Percentiles rank a stretch among this genome's conserved stretches.
phyloP scores from a whole-genome alignment of 2,797 vertebrate species.

The Alouatta caraya region DNA sequence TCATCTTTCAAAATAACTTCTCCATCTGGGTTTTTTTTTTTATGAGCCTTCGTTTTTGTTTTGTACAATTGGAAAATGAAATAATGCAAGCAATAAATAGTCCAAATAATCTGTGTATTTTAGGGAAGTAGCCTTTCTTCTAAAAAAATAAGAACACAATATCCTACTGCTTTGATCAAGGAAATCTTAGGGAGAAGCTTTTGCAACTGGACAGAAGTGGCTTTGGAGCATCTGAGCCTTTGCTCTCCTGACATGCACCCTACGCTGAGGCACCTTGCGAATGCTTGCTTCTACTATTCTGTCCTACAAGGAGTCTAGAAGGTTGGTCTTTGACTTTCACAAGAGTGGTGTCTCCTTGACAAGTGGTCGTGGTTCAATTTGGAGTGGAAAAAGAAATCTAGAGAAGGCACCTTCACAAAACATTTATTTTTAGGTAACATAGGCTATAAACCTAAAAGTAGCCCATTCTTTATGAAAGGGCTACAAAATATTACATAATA shows the following conservation, averaged over 20 bases:
- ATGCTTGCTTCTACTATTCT: rapidly evolving
- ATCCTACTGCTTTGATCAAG: background rate
- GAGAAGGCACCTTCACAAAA: background rate
- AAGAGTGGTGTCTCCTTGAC: rapidly evolving
- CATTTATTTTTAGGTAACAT: background rate
- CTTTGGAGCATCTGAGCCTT: rapidly evolving
- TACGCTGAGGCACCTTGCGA: rapidly evolving
- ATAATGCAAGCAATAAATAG: background rate
- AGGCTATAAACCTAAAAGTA: background rate
- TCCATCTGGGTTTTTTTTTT: too few relatives aligned
- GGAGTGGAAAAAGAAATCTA: background rate
- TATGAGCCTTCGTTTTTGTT: background rate
- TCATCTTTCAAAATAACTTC: background rate
- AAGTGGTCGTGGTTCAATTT: background rate
- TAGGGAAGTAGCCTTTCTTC: background rate
- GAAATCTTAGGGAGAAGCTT: background rate
- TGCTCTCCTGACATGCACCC: background rate
- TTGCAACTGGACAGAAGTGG: background rate
- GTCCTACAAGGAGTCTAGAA: background rate
- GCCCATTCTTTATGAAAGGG: background rate
- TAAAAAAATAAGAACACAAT: background rate
- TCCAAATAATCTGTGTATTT: background rate
- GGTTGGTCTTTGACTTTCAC: background rate
- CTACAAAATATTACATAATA: background rate
- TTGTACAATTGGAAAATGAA: background rate